Conservation (phyloP, 1,140 invertebrate genomes). For the Lasaia peninsularis region DNA sequence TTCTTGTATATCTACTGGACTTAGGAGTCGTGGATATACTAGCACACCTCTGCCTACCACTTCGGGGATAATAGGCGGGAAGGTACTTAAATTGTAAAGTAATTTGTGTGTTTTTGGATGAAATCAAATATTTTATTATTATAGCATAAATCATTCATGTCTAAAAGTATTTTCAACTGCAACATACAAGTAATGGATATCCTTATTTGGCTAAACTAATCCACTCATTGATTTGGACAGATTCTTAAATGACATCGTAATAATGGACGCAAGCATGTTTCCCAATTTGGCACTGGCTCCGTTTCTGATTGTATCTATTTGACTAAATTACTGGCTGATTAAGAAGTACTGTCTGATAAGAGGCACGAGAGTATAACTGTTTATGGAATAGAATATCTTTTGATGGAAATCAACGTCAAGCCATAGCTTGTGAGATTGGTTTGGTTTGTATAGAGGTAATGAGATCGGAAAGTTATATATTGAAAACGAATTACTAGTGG, state of each 20-base stretch:
- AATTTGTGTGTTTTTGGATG: too few species aligned
- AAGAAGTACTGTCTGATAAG: not conserved
- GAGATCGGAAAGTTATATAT: too few species aligned
- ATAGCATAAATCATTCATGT: not conserved
- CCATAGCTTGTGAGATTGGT: too few species aligned
- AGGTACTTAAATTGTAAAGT: too few species aligned
- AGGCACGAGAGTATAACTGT: not conserved
- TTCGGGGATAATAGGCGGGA: too few species aligned
- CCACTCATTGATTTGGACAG: slow-evolving; percentile 31
- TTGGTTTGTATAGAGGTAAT: too few species aligned
- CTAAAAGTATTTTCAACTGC: not conserved
- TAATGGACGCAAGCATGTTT: slow-evolving; percentile 27
- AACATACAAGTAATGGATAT: slow-evolving; percentile 16
- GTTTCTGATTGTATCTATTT: slow-evolving; percentile 10
- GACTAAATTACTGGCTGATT: slow-evolving; percentile 1
- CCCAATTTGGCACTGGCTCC: slow-evolving; percentile 16
- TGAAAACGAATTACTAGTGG: too few species aligned
- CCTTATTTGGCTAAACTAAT: slow-evolving; percentile 36
- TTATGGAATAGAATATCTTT: not conserved
- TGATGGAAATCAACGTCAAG: too few species aligned
- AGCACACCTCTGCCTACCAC: too few species aligned
- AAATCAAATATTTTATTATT: too few species aligned
- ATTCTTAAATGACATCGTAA: slow-evolving; percentile 26
- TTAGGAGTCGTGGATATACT: too few species aligned
- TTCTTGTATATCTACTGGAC: too few species aligned